phyloP scores from a whole-genome alignment of 2,888 invertebrate species.

The Tribolium freemani region DNA sequence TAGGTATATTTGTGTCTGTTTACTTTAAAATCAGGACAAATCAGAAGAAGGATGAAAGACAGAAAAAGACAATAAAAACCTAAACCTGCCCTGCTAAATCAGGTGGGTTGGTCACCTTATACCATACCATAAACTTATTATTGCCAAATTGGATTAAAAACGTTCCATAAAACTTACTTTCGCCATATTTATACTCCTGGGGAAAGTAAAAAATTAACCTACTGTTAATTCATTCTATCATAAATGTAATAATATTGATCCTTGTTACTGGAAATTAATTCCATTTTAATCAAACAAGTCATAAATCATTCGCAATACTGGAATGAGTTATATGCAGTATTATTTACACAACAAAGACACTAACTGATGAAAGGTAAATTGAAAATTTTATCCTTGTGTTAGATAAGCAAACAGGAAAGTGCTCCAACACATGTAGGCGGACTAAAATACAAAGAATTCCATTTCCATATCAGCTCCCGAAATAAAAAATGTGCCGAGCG shows the following conservation, averaged over 20 bases:
- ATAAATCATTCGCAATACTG: not conserved
- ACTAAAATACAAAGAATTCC: constrained; percentile 24
- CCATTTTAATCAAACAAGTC: not conserved
- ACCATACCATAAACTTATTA: too few species aligned
- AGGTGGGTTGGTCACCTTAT: too few species aligned
- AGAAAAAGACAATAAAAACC: too few species aligned
- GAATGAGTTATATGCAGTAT: not conserved
- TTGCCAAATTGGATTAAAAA: too few species aligned
- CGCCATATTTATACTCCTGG: too few species aligned
- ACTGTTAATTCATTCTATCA: too few species aligned
- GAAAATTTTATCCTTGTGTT: constrained; percentile 2
- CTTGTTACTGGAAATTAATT: not conserved
- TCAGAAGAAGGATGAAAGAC: too few species aligned
- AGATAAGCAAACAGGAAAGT: not conserved
- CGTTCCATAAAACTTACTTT: too few species aligned
- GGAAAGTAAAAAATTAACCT: too few species aligned
- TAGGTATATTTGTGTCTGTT: too few species aligned
- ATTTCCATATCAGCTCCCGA: constrained; percentile 27
- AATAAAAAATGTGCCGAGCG: constrained; percentile 4
- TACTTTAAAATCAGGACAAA: too few species aligned
- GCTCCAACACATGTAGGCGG: constrained; percentile 2
- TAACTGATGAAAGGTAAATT: not conserved
- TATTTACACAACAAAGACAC: not conserved
- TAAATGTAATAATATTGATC: not conserved
- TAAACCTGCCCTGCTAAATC: too few species aligned